A percentile compares a stretch with the other conserved stretches of the same genome.
Evolutionary conservation across 2,888 invertebrate species (phyloP).

Genomic region (Megaustenia siamemsis): DNA sequence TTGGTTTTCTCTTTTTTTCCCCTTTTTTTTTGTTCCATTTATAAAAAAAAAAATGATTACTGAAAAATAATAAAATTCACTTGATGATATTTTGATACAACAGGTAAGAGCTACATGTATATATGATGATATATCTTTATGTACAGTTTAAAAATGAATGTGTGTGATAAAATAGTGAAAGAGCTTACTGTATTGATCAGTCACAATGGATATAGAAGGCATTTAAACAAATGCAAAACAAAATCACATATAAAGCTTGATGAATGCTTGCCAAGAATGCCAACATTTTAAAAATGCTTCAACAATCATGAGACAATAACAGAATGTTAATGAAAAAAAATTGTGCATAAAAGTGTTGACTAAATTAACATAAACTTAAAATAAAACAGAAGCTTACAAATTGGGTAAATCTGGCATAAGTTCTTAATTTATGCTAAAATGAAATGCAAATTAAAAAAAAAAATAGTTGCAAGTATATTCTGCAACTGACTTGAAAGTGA

Average conservation of each 20-base stretch:
- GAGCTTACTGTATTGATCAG: slow-evolving; percentile 1
- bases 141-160: background rate
- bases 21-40: background rate
- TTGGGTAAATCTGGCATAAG: background rate
- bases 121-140: background rate
- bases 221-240: slow-evolving; percentile 1
- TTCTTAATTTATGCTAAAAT: background rate
- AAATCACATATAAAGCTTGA: background rate
- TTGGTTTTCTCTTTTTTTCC: background rate
- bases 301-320: background rate
- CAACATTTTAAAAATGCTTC: background rate
- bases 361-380: background rate
- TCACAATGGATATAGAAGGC: background rate
- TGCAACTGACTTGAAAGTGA: background rate
- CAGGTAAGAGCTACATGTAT: background rate
- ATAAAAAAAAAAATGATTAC: background rate
- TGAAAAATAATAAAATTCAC: background rate
- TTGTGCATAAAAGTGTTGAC: background rate
- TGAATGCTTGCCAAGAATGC: background rate
- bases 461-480: background rate
- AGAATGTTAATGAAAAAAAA: background rate
- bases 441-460: background rate
- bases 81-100: background rate
- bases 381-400: background rate
- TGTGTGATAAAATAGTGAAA: background rate